Conservation (phyloP, 2,888 invertebrate species). For the Macrosoma leucophasiata region DNA sequence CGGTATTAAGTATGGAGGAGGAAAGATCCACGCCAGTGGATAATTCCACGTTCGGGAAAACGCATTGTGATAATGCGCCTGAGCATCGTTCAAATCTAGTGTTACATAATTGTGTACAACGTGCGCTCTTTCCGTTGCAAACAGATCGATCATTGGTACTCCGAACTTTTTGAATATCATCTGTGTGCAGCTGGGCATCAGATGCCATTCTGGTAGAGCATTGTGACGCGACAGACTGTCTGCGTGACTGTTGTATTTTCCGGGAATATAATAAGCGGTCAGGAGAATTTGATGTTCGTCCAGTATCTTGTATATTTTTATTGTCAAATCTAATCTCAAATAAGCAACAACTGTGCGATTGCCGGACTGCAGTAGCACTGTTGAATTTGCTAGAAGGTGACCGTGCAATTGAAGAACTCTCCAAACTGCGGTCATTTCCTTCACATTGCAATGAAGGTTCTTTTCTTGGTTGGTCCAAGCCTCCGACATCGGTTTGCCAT, state of each 20-base stretch:
- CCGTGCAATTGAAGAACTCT: conserved; percentile 6
- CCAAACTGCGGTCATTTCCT: conserved; percentile 10
- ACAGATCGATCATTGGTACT: conserved; percentile 12
- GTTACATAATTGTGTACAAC: conserved; percentile 11
- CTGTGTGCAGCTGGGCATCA: conserved; percentile 2
- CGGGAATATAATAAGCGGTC: conserved; percentile 13
- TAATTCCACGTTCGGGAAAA: conserved; percentile 17
- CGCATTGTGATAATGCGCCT: conserved; percentile 12
- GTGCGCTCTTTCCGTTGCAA: conserved; percentile 25
- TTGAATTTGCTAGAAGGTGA: conserved; percentile 2
- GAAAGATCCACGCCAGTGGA: conserved; percentile 25
- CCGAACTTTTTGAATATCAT: conserved; percentile 12
- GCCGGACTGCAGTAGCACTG: conserved; percentile 16
- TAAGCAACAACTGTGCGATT: conserved; percentile 15
- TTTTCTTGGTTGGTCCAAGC: conserved; percentile 10
- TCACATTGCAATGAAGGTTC: conserved; percentile 13
- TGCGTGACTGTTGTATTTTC: conserved; percentile 14
- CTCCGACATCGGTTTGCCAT: conserved; percentile 8
- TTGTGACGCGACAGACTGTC: conserved; percentile 11
- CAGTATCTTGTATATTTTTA: conserved; percentile 5
- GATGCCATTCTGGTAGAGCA: conserved; percentile 14
- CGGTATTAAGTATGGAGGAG: conserved; percentile 27
- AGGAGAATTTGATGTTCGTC: conserved; percentile 6
- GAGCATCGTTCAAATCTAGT: conserved; percentile 9
- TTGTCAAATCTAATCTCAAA: conserved; percentile 13